A percentile compares a stretch with the other conserved stretches of the same genome.
Conservation (phyloP, 2,888 invertebrate species). For the Macrosiphum euphorbiae region DNA sequence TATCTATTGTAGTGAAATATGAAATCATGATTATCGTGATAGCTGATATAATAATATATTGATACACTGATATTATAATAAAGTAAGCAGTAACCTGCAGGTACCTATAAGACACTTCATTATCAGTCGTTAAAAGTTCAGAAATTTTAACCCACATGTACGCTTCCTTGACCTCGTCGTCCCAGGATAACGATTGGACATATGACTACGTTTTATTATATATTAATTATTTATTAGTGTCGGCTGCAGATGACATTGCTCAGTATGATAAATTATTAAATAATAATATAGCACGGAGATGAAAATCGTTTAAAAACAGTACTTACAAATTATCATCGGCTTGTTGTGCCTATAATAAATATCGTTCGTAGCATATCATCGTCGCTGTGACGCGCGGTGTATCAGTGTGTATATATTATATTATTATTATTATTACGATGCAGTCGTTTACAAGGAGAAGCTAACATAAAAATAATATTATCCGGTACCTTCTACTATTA, state of each 20-base stretch:
- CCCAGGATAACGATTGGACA: background rate
- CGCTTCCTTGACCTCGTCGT: background rate
- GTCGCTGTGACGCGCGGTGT: background rate
- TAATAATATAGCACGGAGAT: background rate
- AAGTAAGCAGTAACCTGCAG: background rate
- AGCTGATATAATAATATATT: background rate
- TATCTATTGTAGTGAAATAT: background rate
- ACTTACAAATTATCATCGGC: background rate
- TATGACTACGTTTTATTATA: background rate
- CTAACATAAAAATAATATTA: background rate
- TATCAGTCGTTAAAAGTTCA: background rate
- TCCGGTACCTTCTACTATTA: background rate
- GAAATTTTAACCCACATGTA: background rate
- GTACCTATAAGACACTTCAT: background rate
- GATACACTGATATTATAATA: background rate
- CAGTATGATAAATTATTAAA: background rate
- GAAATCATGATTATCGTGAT: background rate
- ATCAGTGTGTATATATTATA: too few species aligned
- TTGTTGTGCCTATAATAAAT: background rate
- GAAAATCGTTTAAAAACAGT: slow-evolving; percentile 26
- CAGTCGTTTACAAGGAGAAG: background rate
- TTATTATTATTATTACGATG: background rate
- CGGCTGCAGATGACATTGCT: background rate
- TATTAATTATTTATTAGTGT: background rate
- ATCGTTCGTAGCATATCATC: background rate